Evolutionary conservation across 2,888 invertebrate genomes (phyloP).

Genomic region (Clostera curtula): DNA sequence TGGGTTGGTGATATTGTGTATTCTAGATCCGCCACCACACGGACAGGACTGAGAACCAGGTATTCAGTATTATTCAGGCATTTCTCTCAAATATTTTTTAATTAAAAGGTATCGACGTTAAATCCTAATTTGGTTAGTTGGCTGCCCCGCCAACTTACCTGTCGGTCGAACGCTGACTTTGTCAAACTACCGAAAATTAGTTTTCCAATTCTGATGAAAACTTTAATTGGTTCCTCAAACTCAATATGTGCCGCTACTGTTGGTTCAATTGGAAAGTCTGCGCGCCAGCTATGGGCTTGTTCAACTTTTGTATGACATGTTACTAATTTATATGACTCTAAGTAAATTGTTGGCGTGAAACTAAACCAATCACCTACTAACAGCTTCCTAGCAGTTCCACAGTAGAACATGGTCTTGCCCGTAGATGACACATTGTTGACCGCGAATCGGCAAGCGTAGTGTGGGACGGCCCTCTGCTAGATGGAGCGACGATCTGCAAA

Average conservation of each 20-base stretch:
- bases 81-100: too few species aligned
- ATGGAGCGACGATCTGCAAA: too few species aligned
- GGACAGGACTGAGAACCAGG: too few species aligned
- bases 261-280: constrained; percentile 47
- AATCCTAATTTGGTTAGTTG: constrained; percentile 36
- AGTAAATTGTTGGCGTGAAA: constrained; percentile 9
- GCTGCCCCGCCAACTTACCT: constrained; percentile 47
- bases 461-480: too few species aligned
- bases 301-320: constrained; percentile 34
- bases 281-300: constrained; percentile 17
- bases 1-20: too few species aligned
- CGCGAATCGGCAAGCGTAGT: too few species aligned
- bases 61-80: too few species aligned
- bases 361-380: neutral
- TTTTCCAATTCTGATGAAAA: constrained; percentile 65
- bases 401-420: too few species aligned
- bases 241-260: constrained; percentile 54
- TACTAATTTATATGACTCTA: constrained; percentile 27
- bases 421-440: too few species aligned
- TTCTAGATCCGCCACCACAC: too few species aligned
- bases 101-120: constrained; percentile 52
- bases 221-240: constrained; percentile 69
- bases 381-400: too few species aligned
- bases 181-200: constrained; percentile 69
- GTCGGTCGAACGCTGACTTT: constrained; percentile 54